A percentile compares a stretch with the other conserved stretches of the same genome.
These are phyloP conservation scores for Zosterops pallidus DNA, from an alignment of 2,113 vertebrate genomes.

Conservation along the genomic window DNA sequence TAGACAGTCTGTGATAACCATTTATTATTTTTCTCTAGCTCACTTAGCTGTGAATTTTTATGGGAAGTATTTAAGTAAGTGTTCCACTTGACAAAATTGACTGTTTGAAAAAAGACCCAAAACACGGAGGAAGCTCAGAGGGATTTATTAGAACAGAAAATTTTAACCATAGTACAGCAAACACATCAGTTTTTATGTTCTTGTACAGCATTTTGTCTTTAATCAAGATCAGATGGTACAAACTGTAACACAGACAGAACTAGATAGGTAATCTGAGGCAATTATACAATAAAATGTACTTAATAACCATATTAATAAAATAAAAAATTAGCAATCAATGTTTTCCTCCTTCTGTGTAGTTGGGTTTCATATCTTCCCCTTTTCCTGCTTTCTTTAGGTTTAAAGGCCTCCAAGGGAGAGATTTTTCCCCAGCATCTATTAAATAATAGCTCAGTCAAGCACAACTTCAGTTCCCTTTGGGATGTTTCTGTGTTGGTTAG, in stretches of 20 bases:
- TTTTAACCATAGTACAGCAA: neutral
- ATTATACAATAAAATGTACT: neutral
- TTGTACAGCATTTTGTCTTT: neutral
- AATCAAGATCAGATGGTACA: neutral
- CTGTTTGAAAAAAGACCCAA: neutral
- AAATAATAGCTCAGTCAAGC: neutral
- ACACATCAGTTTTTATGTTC: neutral
- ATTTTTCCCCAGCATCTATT: neutral
- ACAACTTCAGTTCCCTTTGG: neutral
- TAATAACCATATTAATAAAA: neutral
- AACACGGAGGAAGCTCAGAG: neutral
- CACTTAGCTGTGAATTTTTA: constrained; percentile 45
- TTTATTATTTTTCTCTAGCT: constrained; percentile 45
- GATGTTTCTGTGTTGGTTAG: neutral
- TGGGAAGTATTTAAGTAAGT: constrained; percentile 29
- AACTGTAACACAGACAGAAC: neutral
- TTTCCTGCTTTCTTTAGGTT: neutral
- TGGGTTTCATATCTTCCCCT: neutral
- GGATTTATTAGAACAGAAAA: constrained; percentile 13
- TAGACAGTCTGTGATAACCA: neutral
- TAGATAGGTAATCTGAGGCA: neutral
- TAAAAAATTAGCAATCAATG: neutral
- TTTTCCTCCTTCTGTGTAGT: neutral
- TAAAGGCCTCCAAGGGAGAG: neutral
- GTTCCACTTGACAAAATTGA: neutral